Percentiles rank a stretch among this genome's conserved stretches.
These are phyloP conservation scores for Drosophila ezoana DNA, from an alignment of 2,888 invertebrate genomes.

Conservation along the genomic window DNA sequence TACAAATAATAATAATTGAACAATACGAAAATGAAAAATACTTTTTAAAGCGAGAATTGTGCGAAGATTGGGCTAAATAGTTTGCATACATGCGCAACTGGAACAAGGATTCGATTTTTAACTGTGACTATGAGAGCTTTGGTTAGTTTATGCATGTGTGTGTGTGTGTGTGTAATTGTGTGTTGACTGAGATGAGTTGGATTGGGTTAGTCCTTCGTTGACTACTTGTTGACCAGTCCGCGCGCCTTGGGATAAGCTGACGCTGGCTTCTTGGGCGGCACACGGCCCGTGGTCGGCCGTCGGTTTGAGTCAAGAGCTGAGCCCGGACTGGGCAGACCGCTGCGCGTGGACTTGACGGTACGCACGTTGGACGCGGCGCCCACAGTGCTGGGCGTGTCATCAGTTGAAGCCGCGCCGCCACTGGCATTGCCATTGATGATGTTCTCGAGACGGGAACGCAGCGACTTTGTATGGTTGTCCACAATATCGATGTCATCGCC, in stretches of 20 bases:
- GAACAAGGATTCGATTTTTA: slow-evolving; percentile 45
- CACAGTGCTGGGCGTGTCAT: slow-evolving; percentile 26
- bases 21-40: slow-evolving; percentile 58
- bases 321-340: slow-evolving; percentile 68
- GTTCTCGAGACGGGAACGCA: slow-evolving; percentile 84
- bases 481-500: slow-evolving; percentile 85
- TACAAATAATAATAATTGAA: slow-evolving; percentile 26
- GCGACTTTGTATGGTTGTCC: slow-evolving; percentile 82
- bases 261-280: slow-evolving; percentile 82
- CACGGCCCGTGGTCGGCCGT: slow-evolving; percentile 81
- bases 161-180: slow-evolving; percentile 21
- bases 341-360: slow-evolving; percentile 76
- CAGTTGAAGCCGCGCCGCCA: slow-evolving; percentile 29
- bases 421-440: slow-evolving; percentile 84
- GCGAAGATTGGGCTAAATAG: slow-evolving; percentile 64
- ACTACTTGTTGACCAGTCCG: slow-evolving; percentile 84
- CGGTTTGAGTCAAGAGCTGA: slow-evolving; percentile 82
- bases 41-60: slow-evolving; percentile 70
- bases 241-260: slow-evolving; percentile 85
- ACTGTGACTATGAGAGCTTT: slow-evolving; percentile 73
- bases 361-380: slow-evolving; percentile 62
- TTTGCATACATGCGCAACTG: slow-evolving; percentile 42
- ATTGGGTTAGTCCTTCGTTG: slow-evolving; percentile 29
- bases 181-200: slow-evolving; percentile 16
- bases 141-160: slow-evolving; percentile 58